Base-by-base conservation (phyloP, 1,140 invertebrate species). In the Drosophila nigrodunni region DNA sequence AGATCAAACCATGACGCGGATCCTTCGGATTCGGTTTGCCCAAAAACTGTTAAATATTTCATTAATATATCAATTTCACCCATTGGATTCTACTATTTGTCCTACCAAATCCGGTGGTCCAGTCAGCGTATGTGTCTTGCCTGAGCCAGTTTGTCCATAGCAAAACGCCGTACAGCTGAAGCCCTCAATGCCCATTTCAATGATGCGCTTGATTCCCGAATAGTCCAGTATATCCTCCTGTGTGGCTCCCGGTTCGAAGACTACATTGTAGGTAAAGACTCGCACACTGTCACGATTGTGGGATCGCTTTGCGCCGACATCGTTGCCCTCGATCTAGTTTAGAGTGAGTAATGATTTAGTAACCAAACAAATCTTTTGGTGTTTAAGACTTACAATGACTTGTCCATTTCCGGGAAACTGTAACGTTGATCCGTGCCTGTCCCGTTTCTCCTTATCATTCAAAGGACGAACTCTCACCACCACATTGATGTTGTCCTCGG, bases 91-190 rank as follows among this genome's bases (percentile, higher is more conserved):
- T 2, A 8, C 15, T 15, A 0, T 15, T 30, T 9, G 11, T 88
- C 93, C 94, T 93, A 97, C 97, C 93, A 97, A 93, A 82, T 96
- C 95, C 2, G 97, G 97, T 52, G 97, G 98, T 59, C 98, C 98
- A 0, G 98, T 98, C 49, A 99, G 94, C 0, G 98, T 98, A 91
- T 98, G 97, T 0, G 98, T 99, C 93, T 99, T 99, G 9, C 98
- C 98, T 86, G 97, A 98, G 18, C 98, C 98, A 0, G 98, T 99
- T 93, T 99, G 98, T 46, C 98, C 98, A 93, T 99, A 99, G 86
- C 98, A 99, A 92, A 98, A 97, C 8, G 95, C 95, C 3, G 98
- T 99, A 74, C 97, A 97, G 71, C 97, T 97, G 92, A 98, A 99
- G 0, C 97, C 97, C 82, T 98, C 97, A 3, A 98, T 94, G 9